These are phyloP conservation scores for Rhinichthys klamathensis DNA, from an alignment of 2,113 vertebrate species.

Conservation along the genomic window DNA sequence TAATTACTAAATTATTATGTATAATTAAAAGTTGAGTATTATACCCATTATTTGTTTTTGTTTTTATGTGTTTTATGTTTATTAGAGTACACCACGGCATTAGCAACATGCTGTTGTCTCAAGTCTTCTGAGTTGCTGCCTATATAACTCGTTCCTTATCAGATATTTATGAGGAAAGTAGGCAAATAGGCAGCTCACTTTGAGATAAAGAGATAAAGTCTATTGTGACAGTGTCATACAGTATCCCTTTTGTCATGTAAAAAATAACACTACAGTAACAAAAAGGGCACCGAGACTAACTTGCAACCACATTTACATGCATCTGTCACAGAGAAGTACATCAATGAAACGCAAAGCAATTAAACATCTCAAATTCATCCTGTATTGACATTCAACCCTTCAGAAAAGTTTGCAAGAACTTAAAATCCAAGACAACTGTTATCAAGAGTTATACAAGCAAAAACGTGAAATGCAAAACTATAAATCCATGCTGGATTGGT, in stretches of 20 bases:
- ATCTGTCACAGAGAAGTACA: not conserved
- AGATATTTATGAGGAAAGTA: not conserved
- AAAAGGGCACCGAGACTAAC: not conserved
- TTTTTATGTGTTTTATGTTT: too few relatives aligned
- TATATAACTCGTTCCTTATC: not conserved
- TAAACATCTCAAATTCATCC: conserved; percentile 27
- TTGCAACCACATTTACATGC: not conserved
- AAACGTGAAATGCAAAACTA: conserved; percentile 26
- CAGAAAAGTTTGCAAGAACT: not conserved
- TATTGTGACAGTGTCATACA: not conserved
- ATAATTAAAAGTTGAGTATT: not conserved
- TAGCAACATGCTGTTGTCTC: not conserved
- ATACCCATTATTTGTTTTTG: not conserved
- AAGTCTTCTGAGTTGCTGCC: not conserved
- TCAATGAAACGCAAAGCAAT: conserved; percentile 10
- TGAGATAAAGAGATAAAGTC: not conserved
- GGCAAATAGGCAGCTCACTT: not conserved
- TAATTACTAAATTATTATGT: not conserved
- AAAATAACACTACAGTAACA: not conserved
- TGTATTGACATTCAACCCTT: conserved; percentile 22
- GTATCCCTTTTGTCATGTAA: not conserved
- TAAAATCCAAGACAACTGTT: conserved; percentile 4
- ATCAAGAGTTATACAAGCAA: conserved; percentile 2
- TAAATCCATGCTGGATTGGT: not conserved
- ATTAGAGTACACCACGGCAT: not conserved